Conservation (phyloP, 2,888 invertebrate species). For the Tillus elongatus region DNA sequence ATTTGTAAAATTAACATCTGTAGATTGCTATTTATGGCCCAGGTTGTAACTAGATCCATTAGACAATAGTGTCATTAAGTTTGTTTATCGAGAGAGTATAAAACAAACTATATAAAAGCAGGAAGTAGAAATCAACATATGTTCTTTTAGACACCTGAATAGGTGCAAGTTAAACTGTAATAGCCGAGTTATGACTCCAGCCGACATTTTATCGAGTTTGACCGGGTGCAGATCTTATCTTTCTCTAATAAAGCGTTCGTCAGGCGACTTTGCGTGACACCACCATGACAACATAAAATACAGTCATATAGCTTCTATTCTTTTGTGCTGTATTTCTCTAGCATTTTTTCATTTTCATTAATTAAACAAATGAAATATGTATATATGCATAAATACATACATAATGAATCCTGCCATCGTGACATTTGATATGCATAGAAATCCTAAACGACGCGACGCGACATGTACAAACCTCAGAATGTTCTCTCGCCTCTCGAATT, state of each 20-base stretch:
- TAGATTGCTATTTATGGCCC: too few species aligned
- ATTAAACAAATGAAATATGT: constrained; percentile 39
- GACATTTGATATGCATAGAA: too few species aligned
- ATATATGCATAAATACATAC: constrained; percentile 27
- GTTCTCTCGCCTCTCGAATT: too few species aligned
- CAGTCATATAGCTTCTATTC: constrained; percentile 35
- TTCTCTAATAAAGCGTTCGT: constrained; percentile 37
- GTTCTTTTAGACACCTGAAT: neutral
- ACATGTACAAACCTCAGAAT: too few species aligned
- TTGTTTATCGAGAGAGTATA: too few species aligned
- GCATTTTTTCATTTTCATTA: constrained; percentile 35
- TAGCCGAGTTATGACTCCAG: constrained; percentile 28
- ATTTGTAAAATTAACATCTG: too few species aligned
- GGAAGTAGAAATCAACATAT: constrained; percentile 1
- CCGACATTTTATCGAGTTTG: constrained; percentile 33
- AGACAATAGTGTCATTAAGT: too few species aligned
- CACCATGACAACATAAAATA: constrained; percentile 40
- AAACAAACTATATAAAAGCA: too few species aligned
- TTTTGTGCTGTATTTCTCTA: constrained; percentile 30
- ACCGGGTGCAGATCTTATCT: constrained; percentile 38
- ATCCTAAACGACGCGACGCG: too few species aligned
- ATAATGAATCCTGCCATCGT: too few species aligned
- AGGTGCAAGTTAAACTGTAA: constrained; percentile 26
- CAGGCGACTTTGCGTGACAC: constrained; percentile 41
- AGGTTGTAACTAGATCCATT: too few species aligned